These are phyloP conservation scores for Parapristionchus giblindavisi DNA, from an alignment of 2,888 invertebrate genomes.

Conservation along the genomic window DNA sequence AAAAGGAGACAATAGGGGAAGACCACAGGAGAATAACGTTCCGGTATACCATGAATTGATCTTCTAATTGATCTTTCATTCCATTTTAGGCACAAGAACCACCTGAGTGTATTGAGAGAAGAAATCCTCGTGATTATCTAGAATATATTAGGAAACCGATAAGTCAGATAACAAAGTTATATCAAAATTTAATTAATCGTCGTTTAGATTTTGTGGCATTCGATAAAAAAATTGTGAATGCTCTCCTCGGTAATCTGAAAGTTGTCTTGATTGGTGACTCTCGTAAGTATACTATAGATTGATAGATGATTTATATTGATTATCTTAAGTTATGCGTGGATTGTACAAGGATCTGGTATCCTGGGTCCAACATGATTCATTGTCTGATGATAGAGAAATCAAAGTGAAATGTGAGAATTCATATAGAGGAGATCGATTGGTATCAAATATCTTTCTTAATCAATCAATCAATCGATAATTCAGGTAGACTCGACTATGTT, in stretches of 20 bases:
- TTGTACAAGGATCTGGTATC: constrained; percentile 53
- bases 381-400: constrained; percentile 26
- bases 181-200: too few relatives aligned
- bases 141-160: not conserved
- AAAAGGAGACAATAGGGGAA: too few relatives aligned
- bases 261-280: constrained; percentile 54
- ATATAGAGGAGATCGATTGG: constrained; percentile 46
- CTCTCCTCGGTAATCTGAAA: constrained; percentile 24
- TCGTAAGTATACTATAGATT: constrained; percentile 40
- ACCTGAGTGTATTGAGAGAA: too few relatives aligned
- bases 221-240: constrained; percentile 12
- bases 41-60: too few relatives aligned
- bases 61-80: too few relatives aligned
- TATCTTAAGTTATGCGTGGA: constrained; percentile 50
- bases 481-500: constrained; percentile 38
- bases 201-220: not conserved
- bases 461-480: not conserved
- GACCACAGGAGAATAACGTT: too few relatives aligned
- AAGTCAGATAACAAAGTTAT: too few relatives aligned
- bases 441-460: constrained; percentile 17
- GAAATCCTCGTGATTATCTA: not conserved
- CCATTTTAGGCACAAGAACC: too few relatives aligned
- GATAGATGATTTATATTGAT: not conserved
- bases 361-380: constrained; percentile 38
- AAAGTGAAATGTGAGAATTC: constrained; percentile 40